Base-by-base conservation (phyloP, 2,888 invertebrate genomes). In the Drosophila phalerata region DNA sequence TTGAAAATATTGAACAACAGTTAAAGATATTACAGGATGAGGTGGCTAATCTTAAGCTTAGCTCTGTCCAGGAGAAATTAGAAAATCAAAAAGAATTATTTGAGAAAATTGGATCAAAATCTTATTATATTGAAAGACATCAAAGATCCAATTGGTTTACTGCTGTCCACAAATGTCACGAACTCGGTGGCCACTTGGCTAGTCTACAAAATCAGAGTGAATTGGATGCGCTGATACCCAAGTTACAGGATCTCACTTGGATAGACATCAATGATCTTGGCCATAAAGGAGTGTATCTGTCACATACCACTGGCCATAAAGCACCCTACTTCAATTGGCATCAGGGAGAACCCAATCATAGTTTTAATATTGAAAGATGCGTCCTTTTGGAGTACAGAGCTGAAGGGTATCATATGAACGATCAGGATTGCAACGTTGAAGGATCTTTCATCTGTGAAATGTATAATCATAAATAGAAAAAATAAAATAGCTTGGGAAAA, bases 241-340 rank as follows among this genome's bases (percentile, higher is more conserved):
- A 45, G 11, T 5, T 56, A 25, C 6, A 11, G 9, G 3, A 1
- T 9, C 2, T 15, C 19, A 37, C 45, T 45, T 56, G 45, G 45
- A 25, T 56, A 5, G 56, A 56, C n/a, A 17, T 56, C 13, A 56
- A 45, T 28, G 56, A 56, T 45, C 22, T 56, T n/a, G 22, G 45
- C 1, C 10, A 37, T 4, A n/a, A 45, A 11, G 34, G 34, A 15
- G 13, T 45, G 5, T 56, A 45, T 45, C 34, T 22, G 0, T 56
- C 56, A 22, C 56, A 13, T 34, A 56, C 56, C 13, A 56, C 45
- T 2, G 56, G 56, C 2, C 15, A 17, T 11, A n/a, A 17, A 1
- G 19, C 45, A 13, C 15, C 32, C 0, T 56, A 13, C 25, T 37
- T 45, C 6, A 56, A 45, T 22, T 56, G 56, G 56, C 30, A 56